Evolutionary conservation across 2,888 invertebrate species (phyloP), one percentile per base, ranked within the genome.

Genomic region (Torymus texanus): DNA sequence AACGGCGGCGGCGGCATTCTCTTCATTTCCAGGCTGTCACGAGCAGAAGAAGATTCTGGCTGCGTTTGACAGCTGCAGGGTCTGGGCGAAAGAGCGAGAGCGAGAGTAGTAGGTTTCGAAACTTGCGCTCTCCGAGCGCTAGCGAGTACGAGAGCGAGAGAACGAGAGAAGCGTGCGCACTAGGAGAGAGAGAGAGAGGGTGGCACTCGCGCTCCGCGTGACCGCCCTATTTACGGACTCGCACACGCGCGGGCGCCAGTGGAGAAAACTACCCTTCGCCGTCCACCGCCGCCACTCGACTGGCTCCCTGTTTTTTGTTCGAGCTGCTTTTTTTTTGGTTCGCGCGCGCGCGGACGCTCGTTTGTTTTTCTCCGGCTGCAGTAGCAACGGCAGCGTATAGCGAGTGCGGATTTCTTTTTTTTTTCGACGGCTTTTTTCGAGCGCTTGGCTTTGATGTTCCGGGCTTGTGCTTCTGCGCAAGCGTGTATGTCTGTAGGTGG

Each of bases 21-120:
- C 90, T 90, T 90, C 90, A 90, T 90, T 90, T 90, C 88, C 88
- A 87, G 88, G 88, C 90, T 90, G 90, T 90, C 90, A 90, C 89
- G 88, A 88, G 86, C 90, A 90, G 89, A 85, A 90, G 90, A 90
- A 90, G 90, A 90, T 90, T 90, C 88, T 87, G 87, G 79, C 84
- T 85, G 85, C 85, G 84, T 85, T 85, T 85, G 85, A 85, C 85
- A 84, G 85, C 84, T 84, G 88, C 88, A 89, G 88, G 88, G 88
- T 88, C 88, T 75, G 79, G 78, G 74, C 70, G 81, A 79, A 66
- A 78, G 75, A 84, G 81, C 80, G 82, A 78, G 83, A 83, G 63
- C 24, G 56, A 29, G 63, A 78, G 66, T 21, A 24, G 81, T 50
- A 83, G 85, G 86, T 83, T 86, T 72, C 84, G 84, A 85, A 85